Conservation (phyloP, 2,888 invertebrate genomes). For the Schizotus pectinicornis region DNA sequence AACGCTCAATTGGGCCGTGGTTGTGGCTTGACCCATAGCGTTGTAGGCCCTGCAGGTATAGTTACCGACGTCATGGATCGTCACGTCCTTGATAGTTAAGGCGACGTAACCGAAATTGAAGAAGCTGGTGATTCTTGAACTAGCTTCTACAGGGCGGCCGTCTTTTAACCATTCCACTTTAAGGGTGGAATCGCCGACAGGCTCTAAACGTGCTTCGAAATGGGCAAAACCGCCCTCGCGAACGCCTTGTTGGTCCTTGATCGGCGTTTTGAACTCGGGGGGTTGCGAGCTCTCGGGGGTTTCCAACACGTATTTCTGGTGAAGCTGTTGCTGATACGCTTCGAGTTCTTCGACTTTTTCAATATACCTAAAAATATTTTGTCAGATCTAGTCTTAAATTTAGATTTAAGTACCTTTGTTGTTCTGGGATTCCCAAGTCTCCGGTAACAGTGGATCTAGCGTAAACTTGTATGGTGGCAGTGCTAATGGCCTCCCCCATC, state of each 20-base stretch:
- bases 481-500: conserved; percentile 88
- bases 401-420: conserved; percentile 63
- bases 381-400: no score
- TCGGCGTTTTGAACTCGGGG: conserved; percentile 88
- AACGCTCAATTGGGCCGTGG: conserved; percentile 81
- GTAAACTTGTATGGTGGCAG: conserved; percentile 76
- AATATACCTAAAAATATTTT: conserved; percentile 75
- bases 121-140: conserved; percentile 90
- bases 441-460: conserved; percentile 83
- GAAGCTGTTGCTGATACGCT: conserved; percentile 83
- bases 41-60: conserved; percentile 91
- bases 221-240: conserved; percentile 94
- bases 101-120: conserved; percentile 96
- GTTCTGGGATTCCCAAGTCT: conserved; percentile 84
- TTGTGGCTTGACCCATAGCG: conserved; percentile 83
- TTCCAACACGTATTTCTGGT: conserved; percentile 81
- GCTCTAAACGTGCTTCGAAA: conserved; percentile 94
- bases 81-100: conserved; percentile 89
- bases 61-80: conserved; percentile 85
- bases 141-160: conserved; percentile 88
- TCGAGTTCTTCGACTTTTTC: conserved; percentile 91
- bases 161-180: conserved; percentile 94
- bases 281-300: conserved; percentile 78
- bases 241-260: conserved; percentile 84
- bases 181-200: conserved; percentile 88